Base-by-base conservation (phyloP, 2,888 invertebrate species). In the Schizotus pectinicornis region DNA sequence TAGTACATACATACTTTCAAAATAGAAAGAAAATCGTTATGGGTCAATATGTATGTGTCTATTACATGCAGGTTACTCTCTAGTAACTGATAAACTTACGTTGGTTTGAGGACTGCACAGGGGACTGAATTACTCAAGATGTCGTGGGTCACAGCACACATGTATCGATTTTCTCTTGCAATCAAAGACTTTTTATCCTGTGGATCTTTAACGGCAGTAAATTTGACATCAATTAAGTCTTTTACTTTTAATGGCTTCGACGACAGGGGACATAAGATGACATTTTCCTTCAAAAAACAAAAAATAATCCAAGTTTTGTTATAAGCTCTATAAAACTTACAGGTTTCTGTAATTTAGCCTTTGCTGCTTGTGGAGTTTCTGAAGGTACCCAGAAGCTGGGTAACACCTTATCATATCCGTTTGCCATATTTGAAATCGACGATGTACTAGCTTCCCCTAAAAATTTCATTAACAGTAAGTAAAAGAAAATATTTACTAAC, bases 321-420 rank as follows among this genome's bases (percentile, higher is more conserved):
- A 33, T 36, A 38, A 11, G 1, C 1, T 34, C 12, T 11, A 42
- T 30, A n/a, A 11, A 42, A 77, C 81, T 78, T 77, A 88, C 88
- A n/a, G 94, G 94, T 77, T 94, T 94, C 55, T 86, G 80, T 0
- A 92, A 71, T 71, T 87, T 88, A 0, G 86, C 82, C 53, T 81
- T 76, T 59, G 85, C 81, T 0, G 95, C 92, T 74, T 91, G 88
- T 0, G 97, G 97, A 7, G 96, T 90, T 77, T 96, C 89, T 0
- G 93, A 91, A 0, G 99, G 98, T 54, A 98, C 85, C 98, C 98
- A 98, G 79, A 97, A 98, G 80, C 95, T 95, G 0, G 98, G 97
- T 39, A 98, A 80, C 63, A 89, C 81, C 74, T 92, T 93, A 56
- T 92, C 89, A 72, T 88, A 86, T 0, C 89, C 91, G 56, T 83